Evolutionary conservation across 1,140 invertebrate genomes (phyloP), one percentile per base, ranked within the genome.

Genomic region (Trigoniulus corallinus): DNA sequence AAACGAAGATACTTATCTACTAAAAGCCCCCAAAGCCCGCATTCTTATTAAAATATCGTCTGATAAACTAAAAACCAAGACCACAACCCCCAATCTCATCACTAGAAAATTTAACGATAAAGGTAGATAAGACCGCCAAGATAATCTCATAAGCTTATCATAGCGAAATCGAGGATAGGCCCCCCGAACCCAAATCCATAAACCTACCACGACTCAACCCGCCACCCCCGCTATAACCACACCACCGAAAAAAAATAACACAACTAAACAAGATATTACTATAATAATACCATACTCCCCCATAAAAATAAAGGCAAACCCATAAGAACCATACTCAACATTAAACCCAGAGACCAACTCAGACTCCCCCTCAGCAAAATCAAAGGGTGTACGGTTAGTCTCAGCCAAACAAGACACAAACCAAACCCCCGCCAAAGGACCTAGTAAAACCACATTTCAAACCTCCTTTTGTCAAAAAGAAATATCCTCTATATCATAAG

Each of bases 311-410:
- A 81, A 70, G 54, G 74, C 72, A 79, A 82, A 82, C n/a, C 64
- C 65, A 0, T 70, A 68, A 62, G 72, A 72, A 67, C 71, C 70
- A 72, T 79, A 82, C 57, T 82, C 79, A 61, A 76, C 66, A 75
- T 82, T 82, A 80, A 79, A 83, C 7, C 79, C 79, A 25, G 76
- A 83, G 58, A 82, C 76, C 70, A 82, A 73, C 62, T 83, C 79
- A 43, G 74, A 79, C 62, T 83, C 78, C 0, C 77, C 76, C 59
- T 82, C 79, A 58, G 76, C 71, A 73, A 83, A 81, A 79, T 83
- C 46, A 34, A 34, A 47, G 25, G 46, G 46, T 18, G 23, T 25
- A 22, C 46, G 46, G 25, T 47, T 47, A 13, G 21, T 47, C 26
- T 53, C 47, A 29, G 25, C 13, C 7, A 23, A 56, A 34, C 13